A percentile compares a stretch with the other conserved stretches of the same genome.
These are phyloP conservation scores for Stenotaenia linearis DNA, from an alignment of 2,888 invertebrate species.

Conservation along the genomic window DNA sequence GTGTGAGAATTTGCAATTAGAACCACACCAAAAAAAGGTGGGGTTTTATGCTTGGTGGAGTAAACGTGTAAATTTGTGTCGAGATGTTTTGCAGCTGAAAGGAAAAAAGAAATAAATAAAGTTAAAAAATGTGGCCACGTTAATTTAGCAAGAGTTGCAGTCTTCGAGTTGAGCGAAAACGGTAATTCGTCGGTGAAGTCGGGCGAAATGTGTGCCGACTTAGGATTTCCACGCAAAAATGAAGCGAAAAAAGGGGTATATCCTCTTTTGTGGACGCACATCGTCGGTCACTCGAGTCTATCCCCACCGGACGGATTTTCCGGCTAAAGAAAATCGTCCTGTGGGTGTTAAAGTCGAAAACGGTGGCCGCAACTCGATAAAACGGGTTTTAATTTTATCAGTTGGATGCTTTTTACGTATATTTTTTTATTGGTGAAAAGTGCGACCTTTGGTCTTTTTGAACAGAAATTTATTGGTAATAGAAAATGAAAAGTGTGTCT, in stretches of 20 bases:
- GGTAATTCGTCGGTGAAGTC: neutral
- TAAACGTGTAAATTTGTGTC: neutral
- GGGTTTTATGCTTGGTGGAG: neutral
- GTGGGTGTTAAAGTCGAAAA: neutral
- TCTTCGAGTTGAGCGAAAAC: neutral
- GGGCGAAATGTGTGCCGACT: neutral
- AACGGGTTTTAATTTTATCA: neutral
- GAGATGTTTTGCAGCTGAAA: neutral
- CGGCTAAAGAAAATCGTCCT: neutral
- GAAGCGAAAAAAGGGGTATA: neutral
- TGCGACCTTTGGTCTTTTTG: neutral
- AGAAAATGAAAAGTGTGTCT: neutral
- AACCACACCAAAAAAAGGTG: neutral
- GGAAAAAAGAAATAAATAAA: neutral
- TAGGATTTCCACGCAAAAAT: neutral
- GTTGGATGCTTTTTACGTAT: too few relatives aligned
- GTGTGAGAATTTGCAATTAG: neutral
- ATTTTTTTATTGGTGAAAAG: neutral
- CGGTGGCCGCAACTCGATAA: neutral
- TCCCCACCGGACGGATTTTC: neutral
- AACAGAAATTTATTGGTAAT: neutral
- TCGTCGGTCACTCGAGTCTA: neutral
- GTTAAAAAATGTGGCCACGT: neutral
- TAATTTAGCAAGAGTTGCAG: neutral
- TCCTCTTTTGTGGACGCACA: neutral